phyloP scores from a whole-genome alignment of 1,140 invertebrate species.

The Cotesia chilonis region DNA sequence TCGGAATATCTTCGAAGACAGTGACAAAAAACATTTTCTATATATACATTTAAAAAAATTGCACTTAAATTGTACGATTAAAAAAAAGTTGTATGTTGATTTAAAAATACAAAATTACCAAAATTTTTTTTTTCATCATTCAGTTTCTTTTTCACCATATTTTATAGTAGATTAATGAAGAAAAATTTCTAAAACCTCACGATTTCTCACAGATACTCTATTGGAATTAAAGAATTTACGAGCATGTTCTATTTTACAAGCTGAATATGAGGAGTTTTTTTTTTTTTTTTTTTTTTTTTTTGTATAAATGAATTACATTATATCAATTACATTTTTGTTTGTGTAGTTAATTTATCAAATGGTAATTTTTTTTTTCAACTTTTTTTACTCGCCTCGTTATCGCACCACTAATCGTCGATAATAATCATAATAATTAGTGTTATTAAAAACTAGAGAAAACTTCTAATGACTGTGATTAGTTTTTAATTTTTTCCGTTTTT shows the following conservation, averaged over 20 bases:
- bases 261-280: conserved; percentile 43
- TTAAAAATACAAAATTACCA: conserved; percentile 13
- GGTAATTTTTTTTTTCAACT: conserved; percentile 13
- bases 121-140: conserved; percentile 7
- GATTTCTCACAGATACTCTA: conserved; percentile 48
- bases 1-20: conserved; percentile 23
- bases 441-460: conserved; percentile 63
- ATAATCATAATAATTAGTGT: conserved; percentile 47
- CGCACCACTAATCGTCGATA: conserved; percentile 22
- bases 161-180: neutral
- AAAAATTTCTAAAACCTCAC: conserved; percentile 32
- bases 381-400: conserved; percentile 8
- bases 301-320: neutral
- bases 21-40: conserved; percentile 26
- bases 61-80: conserved; percentile 30
- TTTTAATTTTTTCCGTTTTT: conserved; percentile 42
- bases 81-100: conserved; percentile 35
- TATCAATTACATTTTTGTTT: conserved; percentile 24
- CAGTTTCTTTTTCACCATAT: neutral
- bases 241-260: conserved; percentile 59
- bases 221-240: conserved; percentile 49
- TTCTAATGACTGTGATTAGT: conserved; percentile 63
- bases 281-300: conserved; percentile 19
- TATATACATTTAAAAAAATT: conserved; percentile 40
- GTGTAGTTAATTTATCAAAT: neutral